phyloP scores from a whole-genome alignment of 2,113 vertebrate genomes.

The Chrysemys picta region DNA sequence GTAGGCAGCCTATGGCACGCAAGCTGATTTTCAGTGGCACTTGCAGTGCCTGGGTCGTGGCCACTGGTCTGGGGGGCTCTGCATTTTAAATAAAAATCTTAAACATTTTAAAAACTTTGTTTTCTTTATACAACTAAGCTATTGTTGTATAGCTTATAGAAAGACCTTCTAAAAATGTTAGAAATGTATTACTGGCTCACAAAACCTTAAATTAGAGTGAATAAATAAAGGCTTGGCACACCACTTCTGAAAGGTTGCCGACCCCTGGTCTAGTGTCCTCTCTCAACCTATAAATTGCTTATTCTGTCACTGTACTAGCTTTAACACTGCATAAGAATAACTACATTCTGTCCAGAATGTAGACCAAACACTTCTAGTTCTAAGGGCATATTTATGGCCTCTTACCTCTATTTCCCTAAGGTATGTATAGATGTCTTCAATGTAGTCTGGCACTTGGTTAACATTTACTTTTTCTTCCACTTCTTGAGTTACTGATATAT shows the following conservation, averaged over 20 bases:
- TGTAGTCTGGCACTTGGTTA: slow-evolving; percentile 89
- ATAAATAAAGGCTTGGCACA: background rate
- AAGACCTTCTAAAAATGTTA: too few relatives aligned
- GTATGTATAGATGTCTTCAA: slow-evolving; percentile 89
- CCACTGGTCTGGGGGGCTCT: too few relatives aligned
- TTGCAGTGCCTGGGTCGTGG: too few relatives aligned
- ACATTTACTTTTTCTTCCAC: slow-evolving; percentile 83
- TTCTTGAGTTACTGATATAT: slow-evolving; percentile 89
- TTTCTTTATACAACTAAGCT: too few relatives aligned
- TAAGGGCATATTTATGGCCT: background rate
- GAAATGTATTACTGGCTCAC: too few relatives aligned
- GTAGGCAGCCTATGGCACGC: too few relatives aligned
- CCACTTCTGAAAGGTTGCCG: too few relatives aligned
- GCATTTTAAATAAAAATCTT: too few relatives aligned
- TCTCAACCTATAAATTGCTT: background rate
- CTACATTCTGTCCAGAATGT: background rate
- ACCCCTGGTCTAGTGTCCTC: background rate
- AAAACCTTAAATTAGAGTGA: too few relatives aligned
- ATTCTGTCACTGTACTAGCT: background rate
- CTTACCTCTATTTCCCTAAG: slow-evolving; percentile 95
- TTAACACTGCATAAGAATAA: background rate
- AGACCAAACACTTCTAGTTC: background rate
- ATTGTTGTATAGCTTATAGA: too few relatives aligned
- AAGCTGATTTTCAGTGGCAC: too few relatives aligned
- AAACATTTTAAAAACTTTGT: too few relatives aligned